Evolutionary conservation across 2,113 vertebrate species (phyloP).

Genomic region (Ondatra zibethicus): DNA sequence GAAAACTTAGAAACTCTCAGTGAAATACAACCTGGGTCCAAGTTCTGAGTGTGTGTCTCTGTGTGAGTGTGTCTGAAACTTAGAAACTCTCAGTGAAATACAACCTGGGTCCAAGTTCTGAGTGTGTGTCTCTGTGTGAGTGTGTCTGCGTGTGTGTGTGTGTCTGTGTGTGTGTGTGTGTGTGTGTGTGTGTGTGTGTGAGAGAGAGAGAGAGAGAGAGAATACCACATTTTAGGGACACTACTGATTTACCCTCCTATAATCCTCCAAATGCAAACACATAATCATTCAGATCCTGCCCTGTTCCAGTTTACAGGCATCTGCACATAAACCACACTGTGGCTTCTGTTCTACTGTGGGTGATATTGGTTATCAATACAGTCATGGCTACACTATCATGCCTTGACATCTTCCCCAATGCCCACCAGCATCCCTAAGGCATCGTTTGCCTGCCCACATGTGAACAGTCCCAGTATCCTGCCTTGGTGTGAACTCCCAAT

Average conservation of each 20-base stretch:
- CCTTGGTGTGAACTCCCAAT: not conserved
- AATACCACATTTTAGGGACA: not conserved
- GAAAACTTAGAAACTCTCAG: not conserved
- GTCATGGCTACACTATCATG: not conserved
- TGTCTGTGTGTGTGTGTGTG: not conserved
- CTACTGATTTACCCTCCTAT: not conserved
- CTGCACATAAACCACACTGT: not conserved
- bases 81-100: not conserved
- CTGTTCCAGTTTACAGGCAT: not conserved
- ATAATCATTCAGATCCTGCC: not conserved
- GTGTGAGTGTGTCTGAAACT: too few species aligned
- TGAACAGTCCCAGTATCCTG: not conserved
- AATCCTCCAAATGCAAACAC: not conserved
- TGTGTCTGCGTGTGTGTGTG: not conserved
- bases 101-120: not conserved
- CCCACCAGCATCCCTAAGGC: too few species aligned
- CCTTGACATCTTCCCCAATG: not conserved
- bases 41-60: not conserved
- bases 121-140: not conserved
- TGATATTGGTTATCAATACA: not conserved
- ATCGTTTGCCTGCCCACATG: rapidly evolving
- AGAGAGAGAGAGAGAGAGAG: not conserved
- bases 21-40: not conserved
- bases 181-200: not conserved
- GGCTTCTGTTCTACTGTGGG: not conserved